Conservation (phyloP, 2,113 vertebrate genomes). For the Myotis davidii region DNA sequence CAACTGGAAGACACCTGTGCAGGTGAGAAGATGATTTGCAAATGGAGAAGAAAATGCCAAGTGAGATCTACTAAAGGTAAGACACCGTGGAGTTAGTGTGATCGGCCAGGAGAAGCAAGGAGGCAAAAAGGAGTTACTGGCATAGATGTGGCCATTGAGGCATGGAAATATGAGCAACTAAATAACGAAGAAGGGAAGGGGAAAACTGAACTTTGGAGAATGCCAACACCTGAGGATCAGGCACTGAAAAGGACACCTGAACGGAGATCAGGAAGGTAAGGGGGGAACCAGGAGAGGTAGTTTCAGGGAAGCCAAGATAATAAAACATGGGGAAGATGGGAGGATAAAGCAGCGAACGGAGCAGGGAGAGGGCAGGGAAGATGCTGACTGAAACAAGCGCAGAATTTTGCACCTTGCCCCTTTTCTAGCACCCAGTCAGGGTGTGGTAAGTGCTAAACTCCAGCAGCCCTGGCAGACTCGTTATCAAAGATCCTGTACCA, state of each 20-base stretch:
- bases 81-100: neutral
- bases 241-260: neutral
- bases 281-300: neutral
- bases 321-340: neutral
- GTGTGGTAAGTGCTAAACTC: neutral
- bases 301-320: neutral
- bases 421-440: neutral
- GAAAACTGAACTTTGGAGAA: neutral
- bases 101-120: neutral
- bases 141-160: neutral
- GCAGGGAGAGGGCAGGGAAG: neutral
- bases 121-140: neutral
- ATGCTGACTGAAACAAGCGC: neutral
- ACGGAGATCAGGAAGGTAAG: neutral
- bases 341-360: neutral
- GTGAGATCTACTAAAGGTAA: neutral
- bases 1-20: neutral
- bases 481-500: neutral
- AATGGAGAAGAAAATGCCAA: neutral
- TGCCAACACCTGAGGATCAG: neutral
- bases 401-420: neutral
- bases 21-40: neutral
- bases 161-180: neutral
- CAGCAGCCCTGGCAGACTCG: neutral
- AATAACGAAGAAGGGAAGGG: neutral